These are phyloP conservation scores for Apus apus DNA, from an alignment of 2,113 vertebrate genomes.

Conservation along the genomic window DNA sequence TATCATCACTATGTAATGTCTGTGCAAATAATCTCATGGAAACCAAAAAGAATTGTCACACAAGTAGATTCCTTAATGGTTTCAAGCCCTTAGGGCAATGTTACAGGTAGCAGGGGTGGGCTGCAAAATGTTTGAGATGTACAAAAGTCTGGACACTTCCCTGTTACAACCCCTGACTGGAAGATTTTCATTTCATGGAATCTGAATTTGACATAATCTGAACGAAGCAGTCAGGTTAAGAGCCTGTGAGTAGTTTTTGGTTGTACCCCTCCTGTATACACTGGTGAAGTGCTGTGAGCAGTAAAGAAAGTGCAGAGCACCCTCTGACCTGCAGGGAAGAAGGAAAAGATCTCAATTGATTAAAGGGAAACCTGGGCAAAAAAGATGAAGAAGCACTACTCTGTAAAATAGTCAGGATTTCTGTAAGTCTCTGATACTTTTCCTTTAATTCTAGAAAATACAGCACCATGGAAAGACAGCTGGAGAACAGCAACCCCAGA, in stretches of 20 bases:
- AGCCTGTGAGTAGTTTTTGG: not conserved
- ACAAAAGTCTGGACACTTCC: not conserved
- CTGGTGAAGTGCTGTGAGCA: not conserved
- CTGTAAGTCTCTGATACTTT: not conserved
- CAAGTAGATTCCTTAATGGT: not conserved
- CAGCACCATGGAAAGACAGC: not conserved
- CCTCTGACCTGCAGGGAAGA: not conserved
- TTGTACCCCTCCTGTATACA: not conserved
- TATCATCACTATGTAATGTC: not conserved
- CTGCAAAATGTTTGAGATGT: not conserved
- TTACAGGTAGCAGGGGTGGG: not conserved
- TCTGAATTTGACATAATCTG: not conserved
- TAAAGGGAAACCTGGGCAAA: not conserved
- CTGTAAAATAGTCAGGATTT: not conserved
- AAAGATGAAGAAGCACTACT: not conserved
- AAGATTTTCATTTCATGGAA: not conserved
- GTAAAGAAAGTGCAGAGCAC: not conserved
- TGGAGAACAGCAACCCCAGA: not conserved
- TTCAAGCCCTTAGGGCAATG: not conserved
- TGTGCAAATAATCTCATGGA: slow-evolving; percentile 11
- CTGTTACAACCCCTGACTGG: not conserved
- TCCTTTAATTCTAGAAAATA: not conserved
- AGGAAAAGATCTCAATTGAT: not conserved
- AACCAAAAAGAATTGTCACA: not conserved
- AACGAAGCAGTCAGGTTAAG: not conserved